Conservation (phyloP, 1,140 invertebrate species). For the Drosophila murphyi region DNA sequence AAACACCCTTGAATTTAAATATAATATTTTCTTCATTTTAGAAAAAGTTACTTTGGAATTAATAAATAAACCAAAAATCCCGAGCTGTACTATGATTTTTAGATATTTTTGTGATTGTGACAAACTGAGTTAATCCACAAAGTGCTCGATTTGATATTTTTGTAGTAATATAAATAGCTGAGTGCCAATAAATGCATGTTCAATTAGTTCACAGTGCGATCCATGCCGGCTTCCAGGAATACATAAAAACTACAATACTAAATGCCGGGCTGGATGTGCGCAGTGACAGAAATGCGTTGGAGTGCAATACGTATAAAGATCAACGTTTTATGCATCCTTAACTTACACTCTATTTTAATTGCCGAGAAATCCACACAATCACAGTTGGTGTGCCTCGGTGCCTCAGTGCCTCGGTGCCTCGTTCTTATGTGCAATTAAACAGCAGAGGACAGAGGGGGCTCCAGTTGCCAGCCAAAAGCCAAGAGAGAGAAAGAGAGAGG, state of each 20-base stretch:
- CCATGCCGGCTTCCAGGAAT: conserved; percentile 33
- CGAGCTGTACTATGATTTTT: too few relatives aligned
- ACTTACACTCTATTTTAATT: conserved; percentile 84
- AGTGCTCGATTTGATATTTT: too few relatives aligned
- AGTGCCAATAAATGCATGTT: conserved; percentile 4
- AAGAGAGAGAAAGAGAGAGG: not conserved
- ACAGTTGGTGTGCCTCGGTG: conserved; percentile 38
- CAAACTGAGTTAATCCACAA: too few relatives aligned
- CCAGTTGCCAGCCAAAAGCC: not conserved
- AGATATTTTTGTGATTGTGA: too few relatives aligned
- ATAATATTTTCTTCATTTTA: too few relatives aligned
- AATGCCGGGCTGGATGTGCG: not conserved
- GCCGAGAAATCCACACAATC: conserved; percentile 64
- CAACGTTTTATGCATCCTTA: conserved; percentile 81
- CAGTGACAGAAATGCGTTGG: conserved; percentile 29
- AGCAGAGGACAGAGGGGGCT: conserved; percentile 13
- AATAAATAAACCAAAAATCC: too few relatives aligned
- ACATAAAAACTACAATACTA: conserved; percentile 20
- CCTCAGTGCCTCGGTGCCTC: conserved; percentile 28
- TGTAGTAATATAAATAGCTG: not conserved
- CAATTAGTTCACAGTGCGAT: conserved; percentile 17
- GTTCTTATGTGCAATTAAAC: conserved; percentile 82
- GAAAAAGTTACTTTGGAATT: too few relatives aligned
- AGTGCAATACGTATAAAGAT: conserved; percentile 67
- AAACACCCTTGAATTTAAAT: too few relatives aligned